Evolutionary conservation across 1,140 invertebrate species (phyloP).

Genomic region (Paraescarpia echinospica): DNA sequence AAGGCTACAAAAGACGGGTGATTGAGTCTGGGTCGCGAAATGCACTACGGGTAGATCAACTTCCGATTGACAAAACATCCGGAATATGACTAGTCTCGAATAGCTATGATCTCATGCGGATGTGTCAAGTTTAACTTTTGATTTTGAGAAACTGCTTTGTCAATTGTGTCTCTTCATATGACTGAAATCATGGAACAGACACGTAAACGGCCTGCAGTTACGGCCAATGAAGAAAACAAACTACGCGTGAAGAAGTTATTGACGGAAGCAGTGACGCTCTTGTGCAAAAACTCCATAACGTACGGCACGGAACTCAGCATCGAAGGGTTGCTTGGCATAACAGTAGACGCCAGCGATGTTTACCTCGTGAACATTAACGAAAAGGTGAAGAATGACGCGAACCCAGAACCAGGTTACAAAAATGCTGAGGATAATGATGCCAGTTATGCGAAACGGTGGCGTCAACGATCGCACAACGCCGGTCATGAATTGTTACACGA

Average conservation of each 20-base stretch:
- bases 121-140: not conserved
- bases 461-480: not conserved
- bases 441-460: not conserved
- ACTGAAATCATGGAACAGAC: not conserved
- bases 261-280: constrained; percentile 17
- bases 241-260: not conserved
- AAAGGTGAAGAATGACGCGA: constrained; percentile 14
- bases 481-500: not conserved
- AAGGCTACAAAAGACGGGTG: not conserved
- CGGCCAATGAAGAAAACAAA: not conserved
- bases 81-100: too few relatives aligned
- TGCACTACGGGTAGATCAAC: not conserved
- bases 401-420: not conserved
- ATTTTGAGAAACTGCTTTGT: not conserved
- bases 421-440: not conserved
- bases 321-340: constrained; percentile 22
- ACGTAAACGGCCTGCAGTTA: not conserved
- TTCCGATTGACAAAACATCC: not conserved
- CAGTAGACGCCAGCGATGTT: constrained; percentile 13
- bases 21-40: not conserved
- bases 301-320: constrained; percentile 17
- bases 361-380: constrained; percentile 23
- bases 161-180: not conserved
- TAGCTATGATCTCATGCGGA: not conserved
- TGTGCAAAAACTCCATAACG: constrained; percentile 21